Percentiles rank a stretch among this genome's conserved stretches.
phyloP scores from a whole-genome alignment of 2,113 vertebrate genomes.

The Anguilla rostrata region DNA sequence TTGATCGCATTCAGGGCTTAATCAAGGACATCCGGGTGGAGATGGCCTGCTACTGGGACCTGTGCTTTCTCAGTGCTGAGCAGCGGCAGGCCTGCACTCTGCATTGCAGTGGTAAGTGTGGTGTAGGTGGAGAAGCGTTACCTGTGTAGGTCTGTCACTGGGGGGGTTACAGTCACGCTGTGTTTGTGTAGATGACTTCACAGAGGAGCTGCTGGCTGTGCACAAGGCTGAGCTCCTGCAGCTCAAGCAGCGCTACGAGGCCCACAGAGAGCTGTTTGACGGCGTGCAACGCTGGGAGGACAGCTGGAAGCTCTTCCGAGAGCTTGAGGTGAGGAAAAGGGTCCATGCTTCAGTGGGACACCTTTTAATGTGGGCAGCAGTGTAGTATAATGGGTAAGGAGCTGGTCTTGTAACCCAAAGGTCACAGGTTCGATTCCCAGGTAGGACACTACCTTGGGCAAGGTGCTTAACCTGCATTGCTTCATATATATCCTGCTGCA shows the following conservation, averaged over 20 bases:
- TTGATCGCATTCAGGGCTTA: constrained; percentile 79
- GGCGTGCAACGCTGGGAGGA: constrained; percentile 85
- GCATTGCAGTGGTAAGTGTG: constrained; percentile 71
- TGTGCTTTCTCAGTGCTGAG: constrained; percentile 81
- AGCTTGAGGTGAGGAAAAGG: constrained; percentile 79
- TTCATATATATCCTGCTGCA: too few relatives aligned
- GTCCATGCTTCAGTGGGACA: background rate
- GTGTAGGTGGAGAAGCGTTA: background rate
- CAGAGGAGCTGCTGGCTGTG: constrained; percentile 75
- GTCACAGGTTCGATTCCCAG: too few relatives aligned
- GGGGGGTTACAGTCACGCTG: background rate
- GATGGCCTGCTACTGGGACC: constrained; percentile 80
- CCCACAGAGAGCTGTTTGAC: constrained; percentile 82
- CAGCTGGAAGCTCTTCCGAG: constrained; percentile 84
- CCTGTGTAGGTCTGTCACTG: background rate
- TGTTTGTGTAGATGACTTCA: constrained; percentile 75
- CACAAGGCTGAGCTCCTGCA: constrained; percentile 75
- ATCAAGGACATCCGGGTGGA: constrained; percentile 75
- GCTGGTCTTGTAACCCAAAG: too few relatives aligned
- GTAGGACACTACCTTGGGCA: too few relatives aligned
- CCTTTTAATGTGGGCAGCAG: too few relatives aligned
- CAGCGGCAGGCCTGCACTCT: constrained; percentile 76
- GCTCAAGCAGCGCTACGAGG: constrained; percentile 74
- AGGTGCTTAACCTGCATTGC: too few relatives aligned
- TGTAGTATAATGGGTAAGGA: too few relatives aligned